phyloP scores from a whole-genome alignment of 2,113 vertebrate genomes.

The Dicrurus megarhynchus region DNA sequence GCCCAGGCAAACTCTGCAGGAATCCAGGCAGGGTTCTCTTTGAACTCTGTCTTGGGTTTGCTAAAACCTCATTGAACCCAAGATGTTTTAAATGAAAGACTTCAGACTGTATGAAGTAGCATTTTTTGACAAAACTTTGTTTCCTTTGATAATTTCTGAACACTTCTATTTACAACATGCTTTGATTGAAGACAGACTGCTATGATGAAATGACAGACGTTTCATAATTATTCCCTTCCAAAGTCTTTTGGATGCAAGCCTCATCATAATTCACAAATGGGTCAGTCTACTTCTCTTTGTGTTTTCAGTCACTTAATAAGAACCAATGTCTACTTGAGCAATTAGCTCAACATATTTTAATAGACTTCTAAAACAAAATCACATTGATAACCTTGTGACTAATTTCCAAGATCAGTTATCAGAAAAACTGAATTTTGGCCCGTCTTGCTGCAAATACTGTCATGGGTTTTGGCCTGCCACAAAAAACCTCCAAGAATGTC shows the following conservation, averaged over 20 bases:
- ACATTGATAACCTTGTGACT: not conserved
- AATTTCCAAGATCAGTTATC: not conserved
- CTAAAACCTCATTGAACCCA: constrained; percentile 36
- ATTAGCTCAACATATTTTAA: not conserved
- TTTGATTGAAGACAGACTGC: constrained; percentile 56
- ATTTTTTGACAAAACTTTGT: constrained; percentile 58
- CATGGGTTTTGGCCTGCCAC: not conserved
- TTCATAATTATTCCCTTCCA: constrained; percentile 35
- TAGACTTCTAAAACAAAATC: not conserved
- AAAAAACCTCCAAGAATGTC: not conserved
- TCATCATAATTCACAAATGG: constrained; percentile 1
- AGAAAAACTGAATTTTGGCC: not conserved
- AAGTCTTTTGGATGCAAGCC: not conserved
- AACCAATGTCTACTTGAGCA: not conserved
- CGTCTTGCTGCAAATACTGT: not conserved
- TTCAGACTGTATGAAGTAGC: constrained; percentile 40
- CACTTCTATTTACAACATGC: constrained; percentile 51
- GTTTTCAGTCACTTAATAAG: not conserved
- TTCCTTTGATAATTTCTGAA: constrained; percentile 66
- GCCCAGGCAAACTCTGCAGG: constrained; percentile 37
- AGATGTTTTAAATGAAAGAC: constrained; percentile 65
- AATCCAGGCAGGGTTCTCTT: constrained; percentile 42
- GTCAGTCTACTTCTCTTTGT: not conserved
- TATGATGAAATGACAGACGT: not conserved
- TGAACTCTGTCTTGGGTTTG: constrained; percentile 45